Conservation (phyloP, 2,797 vertebrate genomes). For the Falco rusticolus region DNA sequence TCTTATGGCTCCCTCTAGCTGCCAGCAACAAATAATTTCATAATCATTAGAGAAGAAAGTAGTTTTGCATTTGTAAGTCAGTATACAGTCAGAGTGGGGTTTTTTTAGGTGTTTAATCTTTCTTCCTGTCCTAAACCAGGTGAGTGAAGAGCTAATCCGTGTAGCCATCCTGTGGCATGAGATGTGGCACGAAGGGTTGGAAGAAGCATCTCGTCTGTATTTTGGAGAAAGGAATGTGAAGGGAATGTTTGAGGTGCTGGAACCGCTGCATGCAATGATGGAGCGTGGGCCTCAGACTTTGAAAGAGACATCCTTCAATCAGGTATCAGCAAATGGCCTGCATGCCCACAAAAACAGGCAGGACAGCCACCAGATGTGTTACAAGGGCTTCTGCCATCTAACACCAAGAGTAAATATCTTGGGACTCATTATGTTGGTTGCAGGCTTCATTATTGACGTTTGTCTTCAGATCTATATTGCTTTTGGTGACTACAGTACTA, state of each 20-base stretch:
- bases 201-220: constrained; percentile 96
- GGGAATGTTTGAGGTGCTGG: constrained; percentile 98
- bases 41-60: neutral
- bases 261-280: constrained; percentile 99
- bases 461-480: neutral
- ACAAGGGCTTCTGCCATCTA: neutral
- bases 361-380: neutral
- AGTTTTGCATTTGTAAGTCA: neutral
- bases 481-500: neutral
- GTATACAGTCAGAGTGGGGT: too few species aligned
- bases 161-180: constrained; percentile 99
- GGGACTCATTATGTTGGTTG: neutral
- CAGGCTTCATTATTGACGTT: neutral
- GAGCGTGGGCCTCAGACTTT: constrained; percentile 97
- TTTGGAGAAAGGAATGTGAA: constrained; percentile 98
- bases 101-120: neutral
- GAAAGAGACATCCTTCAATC: constrained; percentile 98
- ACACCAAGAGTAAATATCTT: neutral
- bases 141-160: constrained; percentile 97
- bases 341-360: neutral
- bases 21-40: neutral
- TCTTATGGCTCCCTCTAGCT: constrained; percentile 20
- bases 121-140: constrained; percentile 74
- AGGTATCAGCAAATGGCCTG: constrained; percentile 77
- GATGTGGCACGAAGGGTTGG: constrained; percentile 99